phyloP scores from a whole-genome alignment of 2,888 invertebrate genomes.

The Parnassius glacialis region DNA sequence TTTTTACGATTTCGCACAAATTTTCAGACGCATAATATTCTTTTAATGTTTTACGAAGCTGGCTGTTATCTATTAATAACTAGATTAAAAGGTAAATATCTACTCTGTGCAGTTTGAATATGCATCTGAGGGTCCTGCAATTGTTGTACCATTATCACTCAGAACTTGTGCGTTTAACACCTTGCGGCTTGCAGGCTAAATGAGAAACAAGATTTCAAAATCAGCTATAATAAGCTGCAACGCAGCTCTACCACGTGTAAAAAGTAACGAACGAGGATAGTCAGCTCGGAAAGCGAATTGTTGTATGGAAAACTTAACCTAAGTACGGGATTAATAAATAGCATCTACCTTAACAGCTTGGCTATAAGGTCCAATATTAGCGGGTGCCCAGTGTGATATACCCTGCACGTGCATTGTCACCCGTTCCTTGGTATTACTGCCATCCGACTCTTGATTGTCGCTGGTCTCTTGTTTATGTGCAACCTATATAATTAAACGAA shows the following conservation, averaged over 20 bases:
- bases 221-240: too few species aligned
- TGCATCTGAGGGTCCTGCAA: background rate
- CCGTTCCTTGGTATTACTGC: conserved; percentile 68
- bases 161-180: background rate
- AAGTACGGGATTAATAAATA: too few species aligned
- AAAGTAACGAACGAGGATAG: too few species aligned
- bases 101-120: background rate
- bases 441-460: conserved; percentile 51
- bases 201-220: too few species aligned
- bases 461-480: conserved; percentile 58
- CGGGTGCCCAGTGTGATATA: conserved; percentile 98
- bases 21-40: too few species aligned
- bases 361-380: conserved; percentile 97
- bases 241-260: too few species aligned
- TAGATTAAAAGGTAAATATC: background rate
- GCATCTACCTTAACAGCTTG: conserved; percentile 89
- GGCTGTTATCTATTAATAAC: background rate
- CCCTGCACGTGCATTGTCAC: conserved; percentile 97
- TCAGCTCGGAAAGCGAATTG: too few species aligned
- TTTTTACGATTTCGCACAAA: too few species aligned
- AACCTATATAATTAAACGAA: conserved; percentile 44
- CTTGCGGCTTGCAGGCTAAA: background rate
- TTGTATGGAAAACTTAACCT: too few species aligned
- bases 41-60: too few species aligned
- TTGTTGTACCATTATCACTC: conserved; percentile 1